These are phyloP conservation scores for Meriones psammophilus DNA, from an alignment of 2,797 vertebrate species.

Conservation along the genomic window DNA sequence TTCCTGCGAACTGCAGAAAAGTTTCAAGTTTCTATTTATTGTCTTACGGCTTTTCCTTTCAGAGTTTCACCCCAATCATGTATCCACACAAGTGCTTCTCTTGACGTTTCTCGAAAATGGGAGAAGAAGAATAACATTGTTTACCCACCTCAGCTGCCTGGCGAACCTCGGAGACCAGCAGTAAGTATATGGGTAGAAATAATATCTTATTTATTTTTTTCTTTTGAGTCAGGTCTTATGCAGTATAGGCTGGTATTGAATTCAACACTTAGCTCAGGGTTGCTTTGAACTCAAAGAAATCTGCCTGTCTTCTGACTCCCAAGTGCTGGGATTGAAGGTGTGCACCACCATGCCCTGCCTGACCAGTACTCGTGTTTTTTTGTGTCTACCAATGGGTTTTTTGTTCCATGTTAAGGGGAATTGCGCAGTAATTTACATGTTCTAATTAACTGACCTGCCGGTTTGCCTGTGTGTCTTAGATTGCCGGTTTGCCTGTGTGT, in stretches of 20 bases:
- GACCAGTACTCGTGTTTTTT: background rate
- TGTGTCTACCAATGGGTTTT: slow-evolving; percentile 37
- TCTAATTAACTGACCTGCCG: slow-evolving; percentile 25
- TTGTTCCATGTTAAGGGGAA: slow-evolving; percentile 23
- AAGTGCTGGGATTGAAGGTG: background rate
- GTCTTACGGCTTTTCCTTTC: slow-evolving; percentile 83
- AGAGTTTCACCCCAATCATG: slow-evolving; percentile 85
- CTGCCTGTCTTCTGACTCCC: background rate
- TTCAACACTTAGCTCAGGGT: background rate
- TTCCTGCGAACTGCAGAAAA: background rate
- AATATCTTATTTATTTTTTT: background rate
- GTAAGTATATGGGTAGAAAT: slow-evolving; percentile 88
- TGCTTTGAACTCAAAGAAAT: background rate
- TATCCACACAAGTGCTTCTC: slow-evolving; percentile 90
- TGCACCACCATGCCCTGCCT: background rate
- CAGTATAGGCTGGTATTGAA: background rate
- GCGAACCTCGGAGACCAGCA: slow-evolving; percentile 93
- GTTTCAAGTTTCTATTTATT: slow-evolving; percentile 56
- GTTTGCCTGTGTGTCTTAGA: slow-evolving; percentile 28
- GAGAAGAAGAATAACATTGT: slow-evolving; percentile 93
- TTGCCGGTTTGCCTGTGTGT: background rate
- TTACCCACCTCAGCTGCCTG: slow-evolving; percentile 93
- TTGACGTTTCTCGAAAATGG: slow-evolving; percentile 90
- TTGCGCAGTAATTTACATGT: background rate
- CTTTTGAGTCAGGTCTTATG: background rate